Percentiles rank a stretch among this genome's conserved stretches.
These are phyloP conservation scores for Sebastes fasciatus DNA, from an alignment of 2,113 vertebrate species.

Conservation along the genomic window DNA sequence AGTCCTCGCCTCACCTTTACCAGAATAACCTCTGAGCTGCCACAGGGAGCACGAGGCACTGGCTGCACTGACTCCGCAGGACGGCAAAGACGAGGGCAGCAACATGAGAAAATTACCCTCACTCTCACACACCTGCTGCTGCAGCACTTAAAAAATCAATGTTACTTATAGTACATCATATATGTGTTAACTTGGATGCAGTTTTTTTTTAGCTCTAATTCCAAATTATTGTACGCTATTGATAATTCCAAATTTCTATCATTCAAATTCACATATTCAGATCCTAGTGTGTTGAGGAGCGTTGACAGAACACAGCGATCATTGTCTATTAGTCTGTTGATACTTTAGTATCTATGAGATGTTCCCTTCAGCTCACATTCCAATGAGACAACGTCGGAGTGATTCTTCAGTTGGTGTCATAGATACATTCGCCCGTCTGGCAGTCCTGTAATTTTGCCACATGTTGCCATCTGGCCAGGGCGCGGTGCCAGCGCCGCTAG, in stretches of 20 bases:
- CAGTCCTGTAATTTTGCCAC: conserved; percentile 68
- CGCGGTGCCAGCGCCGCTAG: conserved; percentile 55
- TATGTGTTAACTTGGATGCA: background rate
- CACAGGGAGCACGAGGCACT: conserved; percentile 24
- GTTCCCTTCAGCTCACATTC: conserved; percentile 20
- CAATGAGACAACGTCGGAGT: conserved; percentile 35
- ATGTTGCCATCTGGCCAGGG: conserved; percentile 81
- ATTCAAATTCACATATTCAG: conserved; percentile 2
- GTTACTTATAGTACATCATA: background rate
- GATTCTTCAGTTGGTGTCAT: conserved; percentile 51
- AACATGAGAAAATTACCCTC: conserved; percentile 40
- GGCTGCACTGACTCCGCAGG: conserved; percentile 22
- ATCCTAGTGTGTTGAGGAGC: background rate
- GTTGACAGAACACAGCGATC: conserved; percentile 12
- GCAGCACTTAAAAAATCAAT: conserved; percentile 3
- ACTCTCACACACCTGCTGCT: conserved; percentile 46
- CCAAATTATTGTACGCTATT: background rate
- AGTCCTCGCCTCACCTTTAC: background rate
- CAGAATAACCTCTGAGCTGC: conserved; percentile 20
- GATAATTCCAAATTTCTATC: background rate
- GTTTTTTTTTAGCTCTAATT: background rate
- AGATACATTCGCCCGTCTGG: conserved; percentile 60
- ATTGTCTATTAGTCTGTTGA: background rate
- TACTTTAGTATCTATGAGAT: background rate
- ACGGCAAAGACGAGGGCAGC: conserved; percentile 45